Base-by-base conservation (phyloP, 1,140 invertebrate genomes). In the Papilio polyxenes region DNA sequence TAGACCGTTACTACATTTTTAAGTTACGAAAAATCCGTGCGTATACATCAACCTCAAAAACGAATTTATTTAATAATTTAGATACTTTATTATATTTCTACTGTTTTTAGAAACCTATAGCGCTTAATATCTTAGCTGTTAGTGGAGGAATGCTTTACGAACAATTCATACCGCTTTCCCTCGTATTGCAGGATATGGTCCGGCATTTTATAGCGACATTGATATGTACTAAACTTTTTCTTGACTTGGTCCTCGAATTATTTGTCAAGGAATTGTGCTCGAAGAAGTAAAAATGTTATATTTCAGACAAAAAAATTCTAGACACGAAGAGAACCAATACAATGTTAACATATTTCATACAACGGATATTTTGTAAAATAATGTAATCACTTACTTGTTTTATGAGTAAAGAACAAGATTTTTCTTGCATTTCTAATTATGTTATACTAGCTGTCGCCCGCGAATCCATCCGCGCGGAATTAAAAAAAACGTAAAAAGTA, bases 181-280 rank as follows among this genome's bases (percentile, higher is more conserved):
- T 85, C 82, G 85, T 83, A 81, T 86, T 83, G 84, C 82, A 83
- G 81, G 84, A 85, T 84, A 85, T 83, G 85, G 84, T 83, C 83
- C 83, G 53, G 78, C 81, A 84, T 85, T 87, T 87, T 87, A 87
- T 86, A 86, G 84, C 82, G 84, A 81, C 82, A 83, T 85, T 84
- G 85, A 85, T 85, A 87, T 82, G 80, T 83, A 53, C 80, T 81
- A 83, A 77, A 81, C 75, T 78, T 81, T 84, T 80, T 85, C 78
- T 83, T 84, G 82, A 83, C 65, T 72, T 72, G 31, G 65, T 72
- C 65, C 65, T 83, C 80, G 80, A 81, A 56, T 79, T 82, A 65
- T 65, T 51, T 49, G 15, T 37, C 65, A 72, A 72, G 11, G 31
- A 72, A 72, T 37, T 11, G 11, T 72, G 31, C 65, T 72, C 31